These are phyloP conservation scores for Hystrix cristata DNA, from an alignment of 2,113 vertebrate genomes.

Conservation along the genomic window DNA sequence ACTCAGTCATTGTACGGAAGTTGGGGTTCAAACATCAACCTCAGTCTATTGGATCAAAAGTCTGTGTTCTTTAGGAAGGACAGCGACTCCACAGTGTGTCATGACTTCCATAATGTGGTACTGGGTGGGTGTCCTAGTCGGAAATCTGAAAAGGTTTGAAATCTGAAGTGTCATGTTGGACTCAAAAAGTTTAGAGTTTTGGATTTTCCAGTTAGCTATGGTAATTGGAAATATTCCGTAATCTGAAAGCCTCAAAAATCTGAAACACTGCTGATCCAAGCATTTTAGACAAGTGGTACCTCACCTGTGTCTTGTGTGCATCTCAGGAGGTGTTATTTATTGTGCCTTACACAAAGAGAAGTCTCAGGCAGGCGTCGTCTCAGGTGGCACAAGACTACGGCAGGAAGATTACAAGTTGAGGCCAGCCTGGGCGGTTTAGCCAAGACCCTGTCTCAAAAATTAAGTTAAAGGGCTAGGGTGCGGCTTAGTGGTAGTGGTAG, in stretches of 20 bases:
- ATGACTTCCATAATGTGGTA: accelerated
- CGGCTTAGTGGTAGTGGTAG: background rate
- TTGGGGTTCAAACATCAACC: background rate
- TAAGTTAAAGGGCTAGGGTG: background rate
- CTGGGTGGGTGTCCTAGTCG: background rate
- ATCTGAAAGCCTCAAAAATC: background rate
- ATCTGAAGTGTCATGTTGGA: background rate
- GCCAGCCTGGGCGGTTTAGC: background rate
- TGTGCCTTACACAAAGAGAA: background rate
- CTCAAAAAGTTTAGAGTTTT: background rate
- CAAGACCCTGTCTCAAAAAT: background rate
- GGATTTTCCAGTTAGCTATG: background rate
- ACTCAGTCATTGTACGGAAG: background rate
- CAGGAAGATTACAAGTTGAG: background rate
- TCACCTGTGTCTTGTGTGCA: background rate
- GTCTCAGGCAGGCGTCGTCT: background rate
- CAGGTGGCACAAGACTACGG: too few relatives aligned
- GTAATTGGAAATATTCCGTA: background rate
- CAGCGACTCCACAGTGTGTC: too few relatives aligned
- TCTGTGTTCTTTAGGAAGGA: background rate
- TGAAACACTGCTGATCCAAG: background rate
- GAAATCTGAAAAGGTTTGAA: background rate
- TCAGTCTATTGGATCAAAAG: background rate
- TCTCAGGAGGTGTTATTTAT: background rate
- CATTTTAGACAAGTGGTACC: background rate